A percentile compares a stretch with the other conserved stretches of the same genome.
These are phyloP conservation scores for Heterodera carotae DNA, from an alignment of 1,140 invertebrate species.

Conservation along the genomic window DNA sequence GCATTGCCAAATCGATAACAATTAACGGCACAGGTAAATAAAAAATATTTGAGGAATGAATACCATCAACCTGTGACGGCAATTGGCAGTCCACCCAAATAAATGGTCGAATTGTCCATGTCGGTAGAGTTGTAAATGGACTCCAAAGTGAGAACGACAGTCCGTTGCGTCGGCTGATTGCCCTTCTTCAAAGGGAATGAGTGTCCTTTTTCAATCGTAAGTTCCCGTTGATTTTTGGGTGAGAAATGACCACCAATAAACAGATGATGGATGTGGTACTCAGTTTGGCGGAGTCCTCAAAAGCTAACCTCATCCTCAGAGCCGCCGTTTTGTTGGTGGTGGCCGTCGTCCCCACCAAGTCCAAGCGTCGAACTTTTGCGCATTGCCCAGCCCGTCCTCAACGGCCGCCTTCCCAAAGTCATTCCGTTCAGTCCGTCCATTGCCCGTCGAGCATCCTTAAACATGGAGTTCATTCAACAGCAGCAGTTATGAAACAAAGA, in stretches of 20 bases:
- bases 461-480: too few relatives aligned
- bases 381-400: slow-evolving; percentile 98
- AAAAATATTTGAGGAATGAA: slow-evolving; percentile 1
- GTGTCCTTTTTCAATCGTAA: neutral
- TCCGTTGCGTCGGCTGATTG: neutral
- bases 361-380: slow-evolving; percentile 72
- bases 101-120: slow-evolving; percentile 96
- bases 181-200: neutral
- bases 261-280: too few relatives aligned
- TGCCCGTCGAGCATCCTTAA: slow-evolving; percentile 91
- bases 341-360: neutral
- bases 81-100: slow-evolving; percentile 84
- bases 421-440: slow-evolving; percentile 97
- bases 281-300: too few relatives aligned
- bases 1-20: slow-evolving; percentile 12
- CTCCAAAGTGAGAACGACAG: slow-evolving; percentile 71
- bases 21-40: too few relatives aligned
- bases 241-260: neutral
- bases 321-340: neutral
- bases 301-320: slow-evolving; percentile 25
- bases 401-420: slow-evolving; percentile 93
- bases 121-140: slow-evolving; percentile 97
- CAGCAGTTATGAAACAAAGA: neutral
- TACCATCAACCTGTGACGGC: slow-evolving; percentile 34
- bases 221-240: neutral